Conservation (phyloP, 1,140 invertebrate genomes). For the Phortica variegata region DNA sequence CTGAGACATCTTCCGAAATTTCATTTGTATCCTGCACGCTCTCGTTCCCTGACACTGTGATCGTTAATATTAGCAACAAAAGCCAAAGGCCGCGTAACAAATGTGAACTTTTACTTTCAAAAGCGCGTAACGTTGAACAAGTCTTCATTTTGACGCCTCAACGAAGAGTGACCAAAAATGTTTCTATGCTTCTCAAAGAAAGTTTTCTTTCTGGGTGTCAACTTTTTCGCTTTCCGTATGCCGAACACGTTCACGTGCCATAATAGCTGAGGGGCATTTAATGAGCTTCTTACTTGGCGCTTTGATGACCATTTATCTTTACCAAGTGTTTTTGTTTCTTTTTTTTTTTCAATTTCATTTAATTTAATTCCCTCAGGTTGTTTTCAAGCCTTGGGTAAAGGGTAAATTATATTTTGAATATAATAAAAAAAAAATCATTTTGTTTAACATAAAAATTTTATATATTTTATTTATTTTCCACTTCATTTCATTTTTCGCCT, state of each 20-base stretch:
- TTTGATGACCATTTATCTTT: slow-evolving; percentile 3
- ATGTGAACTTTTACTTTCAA: slow-evolving; percentile 35
- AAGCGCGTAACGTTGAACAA: neutral
- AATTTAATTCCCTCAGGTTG: no score
- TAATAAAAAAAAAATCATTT: no score
- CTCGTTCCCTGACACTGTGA: no score
- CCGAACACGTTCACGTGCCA: slow-evolving; percentile 23
- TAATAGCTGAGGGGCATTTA: slow-evolving; percentile 43
- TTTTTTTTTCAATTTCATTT: no score
- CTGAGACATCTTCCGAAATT: no score
- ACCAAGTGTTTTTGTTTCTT: no score
- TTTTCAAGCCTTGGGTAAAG: no score
- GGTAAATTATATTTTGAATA: no score
- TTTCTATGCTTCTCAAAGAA: slow-evolving; percentile 27
- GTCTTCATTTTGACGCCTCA: neutral
- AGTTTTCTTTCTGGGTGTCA: slow-evolving; percentile 27
- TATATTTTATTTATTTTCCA: neutral
- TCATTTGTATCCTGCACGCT: no score
- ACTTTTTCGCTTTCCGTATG: slow-evolving; percentile 22
- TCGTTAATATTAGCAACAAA: no score
- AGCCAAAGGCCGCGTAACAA: neutral
- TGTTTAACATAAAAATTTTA: neutral
- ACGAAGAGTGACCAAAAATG: slow-evolving; percentile 25
- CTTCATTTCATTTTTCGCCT: neutral
- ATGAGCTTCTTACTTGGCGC: slow-evolving; percentile 17